Percentiles rank a stretch among this genome's conserved stretches.
Conservation (phyloP, 1,140 invertebrate genomes). For the Probaryconus sp. region DNA sequence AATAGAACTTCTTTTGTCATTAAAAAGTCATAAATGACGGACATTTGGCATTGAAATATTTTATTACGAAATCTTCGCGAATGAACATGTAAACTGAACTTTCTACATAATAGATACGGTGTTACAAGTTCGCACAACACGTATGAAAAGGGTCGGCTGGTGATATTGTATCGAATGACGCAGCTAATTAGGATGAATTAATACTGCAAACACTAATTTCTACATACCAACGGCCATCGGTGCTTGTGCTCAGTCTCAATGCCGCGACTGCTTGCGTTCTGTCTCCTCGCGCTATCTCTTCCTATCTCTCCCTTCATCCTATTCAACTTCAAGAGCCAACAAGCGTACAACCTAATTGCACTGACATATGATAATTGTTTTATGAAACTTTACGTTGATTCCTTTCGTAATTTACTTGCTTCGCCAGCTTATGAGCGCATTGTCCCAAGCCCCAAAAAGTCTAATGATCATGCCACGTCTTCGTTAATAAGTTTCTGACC, state of each 20-base stretch:
- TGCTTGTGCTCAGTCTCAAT: constrained; percentile 39
- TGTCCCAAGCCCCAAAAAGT: constrained; percentile 28
- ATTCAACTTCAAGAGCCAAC: constrained; percentile 64
- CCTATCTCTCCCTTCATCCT: constrained; percentile 47
- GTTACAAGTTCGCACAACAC: constrained; percentile 33
- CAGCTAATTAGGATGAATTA: constrained; percentile 64
- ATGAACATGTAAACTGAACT: constrained; percentile 43
- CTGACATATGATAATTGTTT: constrained; percentile 65
- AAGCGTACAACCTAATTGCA: constrained; percentile 64
- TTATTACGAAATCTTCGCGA: constrained; percentile 19
- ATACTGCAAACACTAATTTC: constrained; percentile 62
- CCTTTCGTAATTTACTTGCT: constrained; percentile 47
- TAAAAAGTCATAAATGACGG: constrained; percentile 29
- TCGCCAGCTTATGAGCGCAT: constrained; percentile 40
- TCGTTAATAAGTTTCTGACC: constrained; percentile 27
- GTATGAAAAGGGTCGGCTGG: constrained; percentile 32
- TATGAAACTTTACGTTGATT: constrained; percentile 62
- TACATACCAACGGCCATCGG: constrained; percentile 52
- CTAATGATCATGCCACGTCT: constrained; percentile 32
- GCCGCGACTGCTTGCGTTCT: constrained; percentile 37
- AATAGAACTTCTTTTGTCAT: constrained; percentile 1
- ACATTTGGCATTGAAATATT: constrained; percentile 44
- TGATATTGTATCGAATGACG: constrained; percentile 64
- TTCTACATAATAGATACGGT: constrained; percentile 29
- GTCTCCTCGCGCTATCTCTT: constrained; percentile 46